Evolutionary conservation across 2,797 vertebrate species (phyloP), one percentile per base, ranked within the genome.

Genomic region (Podarcis siculus): DNA sequence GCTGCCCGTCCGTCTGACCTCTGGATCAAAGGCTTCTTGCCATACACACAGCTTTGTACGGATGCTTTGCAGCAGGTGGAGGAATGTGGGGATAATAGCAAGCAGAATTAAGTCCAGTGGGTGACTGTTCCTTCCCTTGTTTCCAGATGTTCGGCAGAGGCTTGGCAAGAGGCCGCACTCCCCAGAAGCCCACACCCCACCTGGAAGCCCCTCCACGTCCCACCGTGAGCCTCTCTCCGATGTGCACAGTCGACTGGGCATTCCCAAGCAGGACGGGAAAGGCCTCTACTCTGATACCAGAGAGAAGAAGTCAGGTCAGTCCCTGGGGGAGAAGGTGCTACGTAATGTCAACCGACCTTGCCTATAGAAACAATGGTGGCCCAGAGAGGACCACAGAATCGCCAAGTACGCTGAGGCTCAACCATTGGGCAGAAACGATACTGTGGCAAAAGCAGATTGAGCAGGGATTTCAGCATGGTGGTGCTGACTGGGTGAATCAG

Each of bases 111-210:
- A 88, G 78, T 27, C 3, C 32, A 67, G 8, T 0, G 3, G 2
- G 0, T 39, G 27, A 23, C 2, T 27, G 15, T 81, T n/a, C 1
- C 49, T 86, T 82, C 79, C 84, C 1, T 77, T 89, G 27, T 89
- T 91, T 91, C 17, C 91, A 99, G 99, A 99, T 89, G 98, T 99
- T 61, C 97, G 98, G 39, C 98, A 98, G 94, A 97, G 99, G 3
- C 95, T 99, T 88, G 99, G 99, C 3, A 99, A 99, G 93, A 97
- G 99, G 87, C 97, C 97, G 0, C 97, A 98, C 93, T 99, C 98
- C 76, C 98, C 98, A 1, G 98, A 99, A 91, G 86, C 91, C 12
- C 96, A 55, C 49, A 55, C 95, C 17, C 96, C 97, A 87, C 97
- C 98, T 0, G 93, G 94, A 15, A 94, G 97, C 67, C 93, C 95